Percentiles rank a stretch among this genome's conserved stretches.
Conservation (phyloP, 2,888 invertebrate genomes). For the Agrenia bidenticulata region DNA sequence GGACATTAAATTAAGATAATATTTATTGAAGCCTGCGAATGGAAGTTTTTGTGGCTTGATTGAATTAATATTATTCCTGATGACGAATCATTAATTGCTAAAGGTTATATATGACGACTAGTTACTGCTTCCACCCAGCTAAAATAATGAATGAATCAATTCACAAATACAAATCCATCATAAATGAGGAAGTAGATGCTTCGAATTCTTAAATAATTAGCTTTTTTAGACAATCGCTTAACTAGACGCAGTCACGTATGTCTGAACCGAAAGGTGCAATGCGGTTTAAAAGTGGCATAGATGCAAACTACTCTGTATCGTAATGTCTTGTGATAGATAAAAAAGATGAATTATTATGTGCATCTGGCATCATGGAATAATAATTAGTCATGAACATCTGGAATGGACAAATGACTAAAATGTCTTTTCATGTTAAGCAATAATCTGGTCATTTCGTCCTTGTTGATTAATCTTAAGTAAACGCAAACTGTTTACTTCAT, state of each 20-base stretch:
- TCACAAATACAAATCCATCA: too few species aligned
- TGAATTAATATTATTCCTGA: too few species aligned
- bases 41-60: too few species aligned
- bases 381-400: constrained; percentile 7
- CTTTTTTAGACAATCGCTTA: constrained; percentile 13
- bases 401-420: constrained; percentile 14
- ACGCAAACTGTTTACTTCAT: too few species aligned
- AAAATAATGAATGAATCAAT: too few species aligned
- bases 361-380: not conserved
- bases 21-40: too few species aligned
- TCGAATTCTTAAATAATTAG: not conserved
- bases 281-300: not conserved
- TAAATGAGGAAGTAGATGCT: too few species aligned
- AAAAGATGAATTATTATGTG: not conserved
- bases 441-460: constrained; percentile 12
- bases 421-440: constrained; percentile 16
- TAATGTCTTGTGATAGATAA: constrained; percentile 4
- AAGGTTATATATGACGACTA: too few species aligned
- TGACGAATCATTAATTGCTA: too few species aligned
- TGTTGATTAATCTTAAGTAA: not conserved
- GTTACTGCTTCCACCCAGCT: too few species aligned
- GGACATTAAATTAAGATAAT: too few species aligned
- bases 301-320: constrained; percentile 9
- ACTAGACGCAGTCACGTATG: not conserved
- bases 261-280: not conserved